These are phyloP conservation scores for Melinaea menophilus DNA, from an alignment of 2,888 invertebrate species.

Conservation along the genomic window DNA sequence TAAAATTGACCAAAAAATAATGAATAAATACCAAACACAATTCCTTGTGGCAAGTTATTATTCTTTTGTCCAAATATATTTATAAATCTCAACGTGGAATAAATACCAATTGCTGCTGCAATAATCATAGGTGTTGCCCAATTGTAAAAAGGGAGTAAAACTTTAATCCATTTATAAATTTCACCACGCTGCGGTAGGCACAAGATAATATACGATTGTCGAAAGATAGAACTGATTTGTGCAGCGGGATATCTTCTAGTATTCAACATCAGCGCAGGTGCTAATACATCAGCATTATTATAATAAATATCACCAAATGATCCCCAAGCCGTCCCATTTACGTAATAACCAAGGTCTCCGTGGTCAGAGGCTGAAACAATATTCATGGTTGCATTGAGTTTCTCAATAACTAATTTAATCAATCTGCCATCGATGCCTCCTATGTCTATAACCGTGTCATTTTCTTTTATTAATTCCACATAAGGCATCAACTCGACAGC, in stretches of 20 bases:
- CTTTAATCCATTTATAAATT: slow-evolving; percentile 45
- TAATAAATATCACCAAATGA: slow-evolving; percentile 41
- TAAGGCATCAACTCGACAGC: slow-evolving; percentile 41
- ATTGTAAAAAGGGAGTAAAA: slow-evolving; percentile 46
- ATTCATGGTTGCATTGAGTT: slow-evolving; percentile 36
- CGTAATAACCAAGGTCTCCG: background rate
- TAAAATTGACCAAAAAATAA: slow-evolving; percentile 52
- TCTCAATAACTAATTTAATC: slow-evolving; percentile 37
- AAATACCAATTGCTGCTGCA: slow-evolving; percentile 22
- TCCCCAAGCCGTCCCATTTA: slow-evolving; percentile 37
- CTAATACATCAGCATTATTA: slow-evolving; percentile 21
- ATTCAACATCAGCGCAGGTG: slow-evolving; percentile 7
- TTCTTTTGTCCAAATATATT: background rate
- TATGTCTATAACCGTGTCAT: slow-evolving; percentile 37
- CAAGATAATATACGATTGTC: slow-evolving; percentile 24
- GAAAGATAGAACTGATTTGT: background rate
- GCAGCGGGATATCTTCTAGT: background rate
- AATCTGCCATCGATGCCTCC: slow-evolving; percentile 46
- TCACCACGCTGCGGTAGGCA: slow-evolving; percentile 46
- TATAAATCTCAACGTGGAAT: slow-evolving; percentile 1
- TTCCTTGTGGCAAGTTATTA: slow-evolving; percentile 10
- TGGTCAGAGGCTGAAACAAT: slow-evolving; percentile 12
- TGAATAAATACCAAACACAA: slow-evolving; percentile 41
- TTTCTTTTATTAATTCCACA: slow-evolving; percentile 31
- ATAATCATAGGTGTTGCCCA: slow-evolving; percentile 40